Conservation (phyloP, 2,888 invertebrate genomes). For the Gymnosoma rotundatum region DNA sequence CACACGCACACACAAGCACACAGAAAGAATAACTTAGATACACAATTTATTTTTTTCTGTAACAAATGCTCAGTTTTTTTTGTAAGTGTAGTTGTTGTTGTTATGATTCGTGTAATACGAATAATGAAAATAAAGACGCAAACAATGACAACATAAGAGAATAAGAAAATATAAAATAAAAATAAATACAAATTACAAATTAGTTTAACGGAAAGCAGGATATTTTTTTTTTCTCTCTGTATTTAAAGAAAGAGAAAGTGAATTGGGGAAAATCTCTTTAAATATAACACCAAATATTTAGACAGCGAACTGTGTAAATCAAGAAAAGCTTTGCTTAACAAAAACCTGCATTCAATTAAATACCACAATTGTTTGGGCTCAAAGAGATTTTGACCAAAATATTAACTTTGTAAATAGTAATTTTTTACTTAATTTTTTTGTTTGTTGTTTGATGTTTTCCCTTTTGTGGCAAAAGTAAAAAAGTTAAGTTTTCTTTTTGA, state of each 20-base stretch:
- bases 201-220: constrained; percentile 14
- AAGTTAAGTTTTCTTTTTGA: constrained; percentile 17
- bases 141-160: not conserved
- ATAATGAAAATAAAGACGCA: not conserved
- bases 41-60: not conserved
- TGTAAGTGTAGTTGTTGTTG: constrained; percentile 11
- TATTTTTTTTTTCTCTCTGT: constrained; percentile 21
- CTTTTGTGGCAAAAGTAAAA: not conserved
- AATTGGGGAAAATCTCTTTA: not conserved
- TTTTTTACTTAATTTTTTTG: not conserved
- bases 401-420: not conserved
- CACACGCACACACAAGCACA: not conserved
- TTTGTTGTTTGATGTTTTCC: not conserved
- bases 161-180: constrained; percentile 1
- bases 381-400: too few relatives aligned
- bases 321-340: not conserved
- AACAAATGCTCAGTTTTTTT: constrained; percentile 5
- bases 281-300: not conserved
- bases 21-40: not conserved
- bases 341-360: not conserved
- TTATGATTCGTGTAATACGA: constrained; percentile 27
- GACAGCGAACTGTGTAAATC: not conserved
- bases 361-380: too few relatives aligned
- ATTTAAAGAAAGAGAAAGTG: constrained; percentile 5
- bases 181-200: not conserved